Base-by-base conservation (phyloP, 2,113 vertebrate genomes). In the Hoplias malabaricus region DNA sequence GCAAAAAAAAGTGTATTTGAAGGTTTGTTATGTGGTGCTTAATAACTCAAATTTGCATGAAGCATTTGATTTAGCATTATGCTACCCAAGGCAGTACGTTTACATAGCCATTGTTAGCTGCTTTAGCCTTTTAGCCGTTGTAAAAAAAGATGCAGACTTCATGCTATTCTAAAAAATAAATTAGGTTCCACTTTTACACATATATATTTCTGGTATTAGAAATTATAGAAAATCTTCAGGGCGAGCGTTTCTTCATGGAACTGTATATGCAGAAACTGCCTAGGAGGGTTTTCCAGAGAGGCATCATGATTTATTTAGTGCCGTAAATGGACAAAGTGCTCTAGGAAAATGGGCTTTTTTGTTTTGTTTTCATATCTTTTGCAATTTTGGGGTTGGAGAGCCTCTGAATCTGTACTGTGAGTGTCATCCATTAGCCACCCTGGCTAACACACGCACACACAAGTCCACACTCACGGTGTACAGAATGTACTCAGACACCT, bases 401-500 rank as follows among this genome's bases (percentile, higher is more conserved):
- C 27, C 23, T 69, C 42, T 23, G 34, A 61, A 29, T 56, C 10
- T 31, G 29, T 61, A 56, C 33, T 71, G 82, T 38, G 69, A 82
- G 82, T 79, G 75, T 48, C 23, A 27, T 68, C 73, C 63, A 53
- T 83, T 79, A 76, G 36, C 4, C 21, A 54, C 36, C 36, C 61
- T 80, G 71, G 70, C 67, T 31, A 29, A 80, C 80, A 56, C 53
- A 57, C 43, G 29, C 62, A 50, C 73, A 61, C 48, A 57, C 79
- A 67, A 27, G 36, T 23, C 59, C 34, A 59, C 40, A 36, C n/a
- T 3, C 5, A 14, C 38, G 59, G 86, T 73, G 73, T 77, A 80
- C 78, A 75, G 76, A 75, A 81, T 77, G 61, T 79, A 75, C 82
- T 83, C 84, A 71, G 83, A 77, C 86, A 79, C 86, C 89, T 85